Percentiles rank a stretch among this genome's conserved stretches.
Evolutionary conservation across 92 coral and sea anemone genomes (phyloP).

Genomic region (Bergia sp.): DNA sequence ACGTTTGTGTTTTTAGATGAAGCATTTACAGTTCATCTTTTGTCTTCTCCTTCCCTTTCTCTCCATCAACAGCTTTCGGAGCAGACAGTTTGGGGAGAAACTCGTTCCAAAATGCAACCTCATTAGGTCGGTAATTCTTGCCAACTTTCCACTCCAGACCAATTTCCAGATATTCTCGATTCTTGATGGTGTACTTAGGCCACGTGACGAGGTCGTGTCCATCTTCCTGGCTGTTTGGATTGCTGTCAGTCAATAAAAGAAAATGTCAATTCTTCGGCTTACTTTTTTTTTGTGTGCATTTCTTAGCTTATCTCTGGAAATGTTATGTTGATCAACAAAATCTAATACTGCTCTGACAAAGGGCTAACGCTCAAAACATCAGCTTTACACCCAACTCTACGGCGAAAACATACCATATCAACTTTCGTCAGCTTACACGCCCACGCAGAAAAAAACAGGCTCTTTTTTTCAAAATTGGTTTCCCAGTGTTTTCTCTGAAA

Average conservation of each 20-base stretch:
- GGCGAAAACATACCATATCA: no score
- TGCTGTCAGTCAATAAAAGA: neutral
- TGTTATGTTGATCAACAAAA: no score
- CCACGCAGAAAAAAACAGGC: no score
- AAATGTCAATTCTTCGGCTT: neutral
- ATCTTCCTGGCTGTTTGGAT: constrained; percentile 24
- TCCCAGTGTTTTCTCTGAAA: no score
- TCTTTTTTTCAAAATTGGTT: no score
- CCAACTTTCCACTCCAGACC: constrained; percentile 40
- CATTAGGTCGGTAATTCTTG: constrained; percentile 19
- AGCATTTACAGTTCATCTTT: constrained; percentile 7
- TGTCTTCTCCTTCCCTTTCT: neutral
- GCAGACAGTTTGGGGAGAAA: constrained; percentile 47
- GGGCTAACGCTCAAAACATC: no score
- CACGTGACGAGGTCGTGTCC: constrained; percentile 43
- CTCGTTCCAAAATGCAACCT: constrained; percentile 49
- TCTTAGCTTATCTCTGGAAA: no score
- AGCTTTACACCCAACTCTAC: no score
- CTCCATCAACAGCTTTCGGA: neutral
- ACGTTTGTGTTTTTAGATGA: no score
- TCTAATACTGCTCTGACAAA: no score
- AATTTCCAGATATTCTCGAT: constrained; percentile 36
- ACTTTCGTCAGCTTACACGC: no score
- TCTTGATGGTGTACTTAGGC: constrained; percentile 53
- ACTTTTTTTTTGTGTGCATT: no score